phyloP scores from a whole-genome alignment of 1,140 invertebrate genomes.

The Calosoma granatense region DNA sequence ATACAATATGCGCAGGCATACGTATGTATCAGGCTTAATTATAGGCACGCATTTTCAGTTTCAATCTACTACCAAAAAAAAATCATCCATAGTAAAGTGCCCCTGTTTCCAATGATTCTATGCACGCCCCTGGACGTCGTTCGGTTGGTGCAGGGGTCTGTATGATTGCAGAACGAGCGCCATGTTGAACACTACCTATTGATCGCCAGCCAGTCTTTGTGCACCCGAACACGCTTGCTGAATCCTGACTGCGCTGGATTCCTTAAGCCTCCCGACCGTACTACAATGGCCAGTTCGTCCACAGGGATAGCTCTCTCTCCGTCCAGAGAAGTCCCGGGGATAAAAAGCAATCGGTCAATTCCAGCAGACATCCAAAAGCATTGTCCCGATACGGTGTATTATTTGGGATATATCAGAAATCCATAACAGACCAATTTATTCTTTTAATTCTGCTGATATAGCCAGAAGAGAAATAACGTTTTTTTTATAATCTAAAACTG shows the following conservation, averaged over 20 bases:
- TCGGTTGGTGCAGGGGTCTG: neutral
- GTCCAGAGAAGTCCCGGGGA: neutral
- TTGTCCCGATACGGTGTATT: too few species aligned
- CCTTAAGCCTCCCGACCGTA: neutral
- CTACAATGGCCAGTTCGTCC: too few species aligned
- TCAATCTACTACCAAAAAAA: too few species aligned
- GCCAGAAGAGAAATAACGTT: too few species aligned
- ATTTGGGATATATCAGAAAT: too few species aligned
- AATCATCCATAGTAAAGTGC: too few species aligned
- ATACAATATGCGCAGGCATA: neutral
- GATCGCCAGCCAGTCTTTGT: constrained; percentile 5
- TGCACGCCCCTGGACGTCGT: neutral
- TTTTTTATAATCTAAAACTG: too few species aligned
- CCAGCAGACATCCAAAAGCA: too few species aligned
- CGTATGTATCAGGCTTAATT: neutral
- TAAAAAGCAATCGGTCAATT: neutral
- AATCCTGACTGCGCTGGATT: neutral
- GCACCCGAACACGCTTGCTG: neutral
- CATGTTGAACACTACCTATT: constrained; percentile 3
- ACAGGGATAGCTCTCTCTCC: neutral
- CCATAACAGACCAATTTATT: too few species aligned
- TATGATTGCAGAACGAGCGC: constrained; percentile 6
- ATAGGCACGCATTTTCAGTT: neutral
- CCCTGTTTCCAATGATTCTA: neutral
- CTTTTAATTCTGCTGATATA: too few species aligned